These are phyloP conservation scores for Melitaea cinxia DNA, from an alignment of 1,140 invertebrate genomes.

Conservation along the genomic window DNA sequence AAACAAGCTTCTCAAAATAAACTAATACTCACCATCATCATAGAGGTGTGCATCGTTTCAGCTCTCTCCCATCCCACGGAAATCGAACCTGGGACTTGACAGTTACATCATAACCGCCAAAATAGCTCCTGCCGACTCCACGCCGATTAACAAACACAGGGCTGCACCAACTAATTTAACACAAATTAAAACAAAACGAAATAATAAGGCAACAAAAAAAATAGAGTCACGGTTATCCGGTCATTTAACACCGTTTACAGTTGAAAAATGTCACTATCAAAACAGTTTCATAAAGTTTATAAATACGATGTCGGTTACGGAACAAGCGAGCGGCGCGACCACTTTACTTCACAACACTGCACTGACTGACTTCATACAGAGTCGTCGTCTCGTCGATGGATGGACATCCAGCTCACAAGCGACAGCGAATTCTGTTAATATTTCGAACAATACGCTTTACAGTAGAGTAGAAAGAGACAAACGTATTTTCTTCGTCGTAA, in stretches of 20 bases:
- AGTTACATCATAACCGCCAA: slow-evolving; percentile 75
- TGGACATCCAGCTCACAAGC: slow-evolving; percentile 13
- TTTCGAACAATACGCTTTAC: slow-evolving; percentile 26
- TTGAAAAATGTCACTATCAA: slow-evolving; percentile 50
- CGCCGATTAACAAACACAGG: slow-evolving; percentile 63
- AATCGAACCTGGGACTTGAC: slow-evolving; percentile 60
- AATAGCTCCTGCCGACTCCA: slow-evolving; percentile 59
- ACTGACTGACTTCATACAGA: slow-evolving; percentile 57
- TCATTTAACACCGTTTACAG: slow-evolving; percentile 38
- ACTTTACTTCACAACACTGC: slow-evolving; percentile 47
- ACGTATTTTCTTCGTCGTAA: slow-evolving; percentile 29
- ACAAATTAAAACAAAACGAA: slow-evolving; percentile 58
- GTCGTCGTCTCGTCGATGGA: slow-evolving; percentile 10
- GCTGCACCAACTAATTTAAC: slow-evolving; percentile 44
- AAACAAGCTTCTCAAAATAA: slow-evolving; percentile 34
- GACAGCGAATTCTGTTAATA: slow-evolving; percentile 30
- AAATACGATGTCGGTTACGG: slow-evolving; percentile 58
- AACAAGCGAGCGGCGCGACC: slow-evolving; percentile 41
- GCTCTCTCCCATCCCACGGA: slow-evolving; percentile 54
- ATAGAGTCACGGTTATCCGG: slow-evolving; percentile 38
- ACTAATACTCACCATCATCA: slow-evolving; percentile 70
- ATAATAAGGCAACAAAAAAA: slow-evolving; percentile 52
- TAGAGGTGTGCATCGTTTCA: slow-evolving; percentile 74
- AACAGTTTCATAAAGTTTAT: slow-evolving; percentile 76
- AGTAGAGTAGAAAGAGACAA: slow-evolving; percentile 48